Conservation (phyloP, 2,888 invertebrate genomes). For the Saturnia pavonia region DNA sequence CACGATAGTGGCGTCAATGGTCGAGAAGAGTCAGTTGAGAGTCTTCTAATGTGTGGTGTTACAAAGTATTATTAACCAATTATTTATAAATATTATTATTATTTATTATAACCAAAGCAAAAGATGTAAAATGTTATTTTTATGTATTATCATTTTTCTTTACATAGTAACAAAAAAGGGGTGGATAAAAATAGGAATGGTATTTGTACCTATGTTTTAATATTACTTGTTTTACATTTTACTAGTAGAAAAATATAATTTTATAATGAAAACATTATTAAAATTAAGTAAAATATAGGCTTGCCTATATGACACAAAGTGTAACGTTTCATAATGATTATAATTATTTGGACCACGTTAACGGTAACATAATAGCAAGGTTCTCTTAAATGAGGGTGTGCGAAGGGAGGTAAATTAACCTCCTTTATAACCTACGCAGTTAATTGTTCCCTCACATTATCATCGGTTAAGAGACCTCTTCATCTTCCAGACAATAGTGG, state of each 20-base stretch:
- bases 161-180: too few species aligned
- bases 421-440: slow-evolving; percentile 3
- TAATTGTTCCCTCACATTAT: slow-evolving; percentile 14
- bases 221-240: too few species aligned
- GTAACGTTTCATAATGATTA: slow-evolving; percentile 6
- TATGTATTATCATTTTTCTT: too few species aligned
- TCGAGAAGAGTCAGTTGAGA: too few species aligned
- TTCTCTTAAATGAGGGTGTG: background rate
- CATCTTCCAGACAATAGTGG: slow-evolving; percentile 4
- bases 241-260: background rate
- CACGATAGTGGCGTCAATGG: too few species aligned
- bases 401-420: slow-evolving; percentile 11
- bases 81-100: too few species aligned
- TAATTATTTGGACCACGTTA: background rate
- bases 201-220: too few species aligned
- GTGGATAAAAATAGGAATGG: too few species aligned
- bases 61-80: too few species aligned
- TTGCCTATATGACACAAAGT: background rate
- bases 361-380: slow-evolving; percentile 13
- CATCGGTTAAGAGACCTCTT: slow-evolving; percentile 8
- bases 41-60: too few species aligned
- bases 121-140: too few species aligned
- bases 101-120: too few species aligned
- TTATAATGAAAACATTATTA: slow-evolving; percentile 3
- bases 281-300: background rate